Evolutionary conservation across 2,113 vertebrate genomes (phyloP), one percentile per base, ranked within the genome.

Genomic region (Illadopsis cleaveri): DNA sequence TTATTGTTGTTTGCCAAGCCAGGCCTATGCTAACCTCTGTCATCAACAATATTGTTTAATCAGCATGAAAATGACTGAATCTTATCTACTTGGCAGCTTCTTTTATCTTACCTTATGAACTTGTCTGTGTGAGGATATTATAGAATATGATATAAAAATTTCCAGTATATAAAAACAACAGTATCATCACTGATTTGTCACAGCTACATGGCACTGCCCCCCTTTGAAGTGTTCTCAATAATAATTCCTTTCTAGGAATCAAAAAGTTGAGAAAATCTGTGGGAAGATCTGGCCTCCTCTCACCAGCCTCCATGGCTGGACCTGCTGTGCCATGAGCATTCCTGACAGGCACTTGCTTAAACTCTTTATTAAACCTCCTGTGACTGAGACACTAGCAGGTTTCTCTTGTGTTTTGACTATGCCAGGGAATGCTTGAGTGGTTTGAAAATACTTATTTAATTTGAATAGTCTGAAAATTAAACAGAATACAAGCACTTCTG

Each of bases 11-110:
- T 96, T 94, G 82, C 86, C 79, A 71, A 86, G 60, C 58, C 83
- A 82, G 10, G 3, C 80, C 79, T 86, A 17, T 53, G 69, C 83
- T 89, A 71, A 86, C 65, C n/a, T 90, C 72, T 79, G 76, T 90
- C 82, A 90, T 92, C 93, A 96, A 80, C 85, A 42, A 20, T 83
- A 54, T 65, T 77, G 44, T 96, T 95, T 92, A 89, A 88, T 92
- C 93, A 94, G 27, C 70, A 82, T 58, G 45, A 87, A 95, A 96
- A 87, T 61, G 0, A 48, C 50, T 51, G 64, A 87, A 69, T 72
- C 48, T 88, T 85, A 82, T 53, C 90, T 66, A 38, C n/a, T 27
- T 60, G 86, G 27, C 37, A 75, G 21, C 14, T 86, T 92, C 37
- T 64, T 82, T 91, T 65, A 73, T 47, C n/a, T 72, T 69, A 37